Evolutionary conservation across 2,797 vertebrate species (phyloP), one percentile per base, ranked within the genome.

Genomic region (Australoheros facetus): DNA sequence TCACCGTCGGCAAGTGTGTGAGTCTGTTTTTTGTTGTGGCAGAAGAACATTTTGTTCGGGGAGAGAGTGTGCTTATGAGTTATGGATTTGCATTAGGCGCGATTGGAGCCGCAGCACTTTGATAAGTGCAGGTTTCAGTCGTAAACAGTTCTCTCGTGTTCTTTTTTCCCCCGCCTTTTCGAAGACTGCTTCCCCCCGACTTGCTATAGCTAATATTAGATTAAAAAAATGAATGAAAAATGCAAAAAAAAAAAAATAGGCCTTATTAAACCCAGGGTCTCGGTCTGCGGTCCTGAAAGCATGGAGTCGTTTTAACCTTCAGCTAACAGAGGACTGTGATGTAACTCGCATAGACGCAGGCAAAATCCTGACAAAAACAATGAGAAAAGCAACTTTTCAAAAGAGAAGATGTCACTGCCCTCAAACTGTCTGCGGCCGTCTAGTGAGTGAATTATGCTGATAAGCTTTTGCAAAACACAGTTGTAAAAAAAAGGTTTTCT

Each of bases 1-100:
- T 76, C 81, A 58, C 69, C 59, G 17, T 83, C 77, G 71, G 55
- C 69, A 58, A 82, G 76, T 58, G 79, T 17, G 32, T 3, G 14
- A 21, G 37, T 23, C 53, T 82, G 82, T 73, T 73, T 64, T 57
- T 75, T 75, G 78, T 87, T 78, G 80, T 64, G 82, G 42, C 70
- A 74, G 74, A 53, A 71, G 91, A 87, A 93, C 91, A 91, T 88
- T 87, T 75, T 92, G 91, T 93, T 53, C 88, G 0, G 51, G 80
- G 59, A 30, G 55, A 21, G 51, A 26, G 71, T 2, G 83, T 32
- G 56, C 71, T 21, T 60, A n/a, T 60, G 84, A 83, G 55, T 88
- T 79, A 82, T 87, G 82, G 87, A 84, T 90, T 85, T 81, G 73
- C 78, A 66, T 86, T 55, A 5, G 53, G 55, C 28, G 16, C 73